Evolutionary conservation across 1,140 invertebrate species (phyloP).

Genomic region (Gonioctena quinquepunctata): DNA sequence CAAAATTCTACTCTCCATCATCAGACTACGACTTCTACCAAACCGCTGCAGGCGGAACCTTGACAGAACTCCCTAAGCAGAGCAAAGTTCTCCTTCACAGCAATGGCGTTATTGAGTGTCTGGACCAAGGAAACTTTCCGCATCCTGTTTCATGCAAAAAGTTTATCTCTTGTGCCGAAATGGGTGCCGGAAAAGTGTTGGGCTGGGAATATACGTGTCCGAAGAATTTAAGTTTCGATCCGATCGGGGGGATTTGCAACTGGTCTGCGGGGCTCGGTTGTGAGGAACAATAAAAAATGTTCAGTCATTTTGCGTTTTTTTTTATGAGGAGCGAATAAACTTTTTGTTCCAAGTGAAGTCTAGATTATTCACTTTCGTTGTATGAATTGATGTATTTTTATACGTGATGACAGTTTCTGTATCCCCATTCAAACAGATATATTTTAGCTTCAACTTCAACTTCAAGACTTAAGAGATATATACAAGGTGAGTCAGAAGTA

Average conservation of each 20-base stretch:
- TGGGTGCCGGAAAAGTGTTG: slow-evolving; percentile 73
- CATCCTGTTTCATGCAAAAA: slow-evolving; percentile 86
- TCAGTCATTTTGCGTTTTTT: too few relatives aligned
- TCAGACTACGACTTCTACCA: slow-evolving; percentile 58
- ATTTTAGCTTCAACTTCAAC: too few relatives aligned
- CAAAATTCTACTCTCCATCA: neutral
- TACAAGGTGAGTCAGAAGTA: too few relatives aligned
- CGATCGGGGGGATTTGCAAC: slow-evolving; percentile 86
- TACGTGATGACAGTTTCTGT: too few relatives aligned
- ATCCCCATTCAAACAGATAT: too few relatives aligned
- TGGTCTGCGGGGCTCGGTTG: slow-evolving; percentile 80
- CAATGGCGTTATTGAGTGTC: slow-evolving; percentile 73
- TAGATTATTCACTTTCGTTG: too few relatives aligned
- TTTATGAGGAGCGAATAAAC: too few relatives aligned
- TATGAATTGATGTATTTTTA: too few relatives aligned
- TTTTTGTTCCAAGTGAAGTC: too few relatives aligned
- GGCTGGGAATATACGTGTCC: slow-evolving; percentile 89
- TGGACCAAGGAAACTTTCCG: slow-evolving; percentile 86
- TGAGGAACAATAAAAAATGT: slow-evolving; percentile 54
- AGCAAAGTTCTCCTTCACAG: slow-evolving; percentile 56
- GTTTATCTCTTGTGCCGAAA: slow-evolving; percentile 84
- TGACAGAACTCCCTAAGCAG: slow-evolving; percentile 52
- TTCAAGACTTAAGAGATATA: too few relatives aligned
- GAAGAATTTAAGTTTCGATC: slow-evolving; percentile 80
- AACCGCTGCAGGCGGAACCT: slow-evolving; percentile 8